Percentiles rank a stretch among this genome's conserved stretches.
These are phyloP conservation scores for Bubo bubo DNA, from an alignment of 2,113 vertebrate genomes.

Conservation along the genomic window DNA sequence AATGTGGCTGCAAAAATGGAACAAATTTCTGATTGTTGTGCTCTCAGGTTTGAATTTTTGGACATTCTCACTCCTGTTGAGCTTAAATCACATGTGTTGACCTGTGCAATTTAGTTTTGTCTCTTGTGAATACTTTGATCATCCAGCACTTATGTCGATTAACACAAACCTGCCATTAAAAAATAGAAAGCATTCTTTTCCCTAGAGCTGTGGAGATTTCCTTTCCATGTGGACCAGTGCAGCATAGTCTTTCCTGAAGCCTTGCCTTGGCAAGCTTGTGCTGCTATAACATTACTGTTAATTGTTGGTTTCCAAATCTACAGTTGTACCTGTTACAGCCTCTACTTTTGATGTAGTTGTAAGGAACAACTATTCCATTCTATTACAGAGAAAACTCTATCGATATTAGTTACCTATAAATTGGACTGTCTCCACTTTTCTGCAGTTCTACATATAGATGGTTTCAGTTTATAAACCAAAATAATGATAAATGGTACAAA, in stretches of 20 bases:
- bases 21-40: background rate
- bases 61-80: background rate
- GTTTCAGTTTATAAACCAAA: background rate
- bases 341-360: background rate
- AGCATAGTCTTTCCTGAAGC: background rate
- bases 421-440: background rate
- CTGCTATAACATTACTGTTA: background rate
- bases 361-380: background rate
- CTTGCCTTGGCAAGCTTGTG: background rate
- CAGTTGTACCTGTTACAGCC: background rate
- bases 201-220: background rate
- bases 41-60: background rate
- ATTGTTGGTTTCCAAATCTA: background rate
- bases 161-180: background rate
- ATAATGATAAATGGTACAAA: background rate
- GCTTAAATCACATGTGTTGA: background rate
- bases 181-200: background rate
- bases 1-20: background rate
- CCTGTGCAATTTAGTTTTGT: background rate
- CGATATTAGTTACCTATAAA: background rate
- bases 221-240: background rate
- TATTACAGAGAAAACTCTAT: background rate
- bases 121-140: background rate
- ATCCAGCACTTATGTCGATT: background rate
- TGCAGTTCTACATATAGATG: background rate